Conservation (phyloP, 1,140 invertebrate species). For the Aricia agestis region DNA sequence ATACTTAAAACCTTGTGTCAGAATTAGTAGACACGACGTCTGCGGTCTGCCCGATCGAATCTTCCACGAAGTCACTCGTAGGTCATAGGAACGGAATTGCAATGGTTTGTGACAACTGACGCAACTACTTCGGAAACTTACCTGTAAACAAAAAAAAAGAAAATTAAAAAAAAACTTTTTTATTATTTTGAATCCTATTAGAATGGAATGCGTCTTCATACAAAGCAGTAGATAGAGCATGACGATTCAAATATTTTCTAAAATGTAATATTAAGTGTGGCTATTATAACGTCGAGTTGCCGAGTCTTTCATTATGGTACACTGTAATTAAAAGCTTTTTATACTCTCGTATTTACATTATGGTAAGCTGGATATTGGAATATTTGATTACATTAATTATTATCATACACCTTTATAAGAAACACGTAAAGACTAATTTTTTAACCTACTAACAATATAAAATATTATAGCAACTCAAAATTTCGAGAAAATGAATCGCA, state of each 20-base stretch:
- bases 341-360: conserved; percentile 25
- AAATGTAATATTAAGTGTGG: conserved; percentile 74
- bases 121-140: conserved; percentile 30
- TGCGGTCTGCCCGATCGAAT: too few species aligned
- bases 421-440: too few species aligned
- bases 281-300: conserved; percentile 66
- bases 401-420: too few species aligned
- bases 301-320: conserved; percentile 31
- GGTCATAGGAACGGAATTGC: too few species aligned
- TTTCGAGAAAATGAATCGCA: too few species aligned
- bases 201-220: conserved; percentile 48
- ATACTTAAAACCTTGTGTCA: not conserved
- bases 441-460: too few species aligned
- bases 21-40: not conserved
- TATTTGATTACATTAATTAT: too few species aligned
- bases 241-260: conserved; percentile 74
- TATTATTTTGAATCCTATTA: conserved; percentile 25
- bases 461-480: too few species aligned
- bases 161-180: conserved; percentile 4
- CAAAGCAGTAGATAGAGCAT: conserved; percentile 70
- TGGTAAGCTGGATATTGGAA: not conserved
- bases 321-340: conserved; percentile 59
- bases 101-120: conserved; percentile 46
- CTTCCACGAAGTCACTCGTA: too few species aligned
- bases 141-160: conserved; percentile 36